phyloP scores from a whole-genome alignment of 2,113 vertebrate genomes.

The crab-eating macaque (Macaca fascicularis) region DNA sequence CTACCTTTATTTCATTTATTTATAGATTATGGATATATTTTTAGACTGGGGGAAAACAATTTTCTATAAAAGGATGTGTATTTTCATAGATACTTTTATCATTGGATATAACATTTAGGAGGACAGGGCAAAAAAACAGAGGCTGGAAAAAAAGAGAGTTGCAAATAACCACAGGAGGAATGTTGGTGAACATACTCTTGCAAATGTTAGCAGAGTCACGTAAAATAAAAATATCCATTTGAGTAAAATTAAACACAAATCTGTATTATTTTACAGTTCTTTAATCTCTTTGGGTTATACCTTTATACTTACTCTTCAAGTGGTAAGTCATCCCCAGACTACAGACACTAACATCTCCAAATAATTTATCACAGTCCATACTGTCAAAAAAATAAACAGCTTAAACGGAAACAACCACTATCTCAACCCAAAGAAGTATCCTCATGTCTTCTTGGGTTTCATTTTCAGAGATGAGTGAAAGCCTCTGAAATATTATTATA shows the following conservation, averaged over 20 bases:
- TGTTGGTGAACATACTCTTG: conserved; percentile 36
- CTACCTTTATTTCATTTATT: not conserved
- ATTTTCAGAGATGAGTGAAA: not conserved
- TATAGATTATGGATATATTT: not conserved
- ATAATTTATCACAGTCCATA: not conserved
- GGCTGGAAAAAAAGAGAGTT: conserved; percentile 17
- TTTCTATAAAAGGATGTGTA: not conserved
- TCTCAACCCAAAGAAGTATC: not conserved
- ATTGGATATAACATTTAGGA: conserved; percentile 15
- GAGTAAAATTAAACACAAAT: conserved; percentile 71
- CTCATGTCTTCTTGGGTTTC: not conserved
- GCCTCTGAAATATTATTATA: no score
- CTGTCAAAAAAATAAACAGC: not conserved
- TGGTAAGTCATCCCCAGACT: conserved; percentile 45
- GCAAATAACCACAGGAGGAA: conserved; percentile 34
- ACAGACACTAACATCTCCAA: not conserved
- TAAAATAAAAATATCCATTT: conserved; percentile 72
- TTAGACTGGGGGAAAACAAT: not conserved
- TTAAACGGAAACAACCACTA: not conserved
- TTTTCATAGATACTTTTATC: conserved; percentile 23
- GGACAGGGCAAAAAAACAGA: not conserved
- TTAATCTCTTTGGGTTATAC: conserved; percentile 2
- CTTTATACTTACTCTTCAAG: not conserved
- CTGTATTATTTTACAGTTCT: conserved; percentile 44
- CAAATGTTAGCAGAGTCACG: conserved; percentile 66